Percentiles rank a stretch among this genome's conserved stretches.
Conservation (phyloP, 64 coral and sea anemone genomes). For the Montipora efflorescens region DNA sequence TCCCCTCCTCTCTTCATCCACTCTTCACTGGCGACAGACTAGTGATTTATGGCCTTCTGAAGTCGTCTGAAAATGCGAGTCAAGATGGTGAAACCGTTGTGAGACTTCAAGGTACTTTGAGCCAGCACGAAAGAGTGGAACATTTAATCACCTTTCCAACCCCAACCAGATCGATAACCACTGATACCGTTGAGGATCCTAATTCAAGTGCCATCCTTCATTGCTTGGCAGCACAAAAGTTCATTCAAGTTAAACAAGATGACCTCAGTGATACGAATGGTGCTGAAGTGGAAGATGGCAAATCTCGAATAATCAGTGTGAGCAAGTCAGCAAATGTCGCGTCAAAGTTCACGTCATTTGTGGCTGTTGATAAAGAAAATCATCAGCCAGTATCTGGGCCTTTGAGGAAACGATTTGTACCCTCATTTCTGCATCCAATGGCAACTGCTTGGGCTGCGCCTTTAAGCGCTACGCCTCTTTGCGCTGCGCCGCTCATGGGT, state of each 20-base stretch:
- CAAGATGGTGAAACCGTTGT: neutral
- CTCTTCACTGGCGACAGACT: conserved; percentile 67
- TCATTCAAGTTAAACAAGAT: conserved; percentile 49
- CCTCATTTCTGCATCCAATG: neutral
- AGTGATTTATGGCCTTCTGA: conserved; percentile 60
- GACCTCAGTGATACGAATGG: neutral
- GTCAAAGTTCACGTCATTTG: conserved; percentile 49
- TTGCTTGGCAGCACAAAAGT: conserved; percentile 50
- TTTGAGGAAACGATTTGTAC: neutral
- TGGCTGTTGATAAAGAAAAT: conserved; percentile 48
- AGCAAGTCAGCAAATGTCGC: conserved; percentile 32
- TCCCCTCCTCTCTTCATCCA: conserved; percentile 21
- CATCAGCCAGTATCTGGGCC: conserved; percentile 17
- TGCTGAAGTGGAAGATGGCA: neutral
- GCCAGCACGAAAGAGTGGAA: neutral
- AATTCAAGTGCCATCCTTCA: conserved; percentile 25
- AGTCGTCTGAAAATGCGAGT: neutral
- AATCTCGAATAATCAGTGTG: neutral
- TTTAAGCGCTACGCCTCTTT: no score
- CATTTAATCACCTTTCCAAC: neutral
- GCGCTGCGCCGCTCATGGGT: no score
- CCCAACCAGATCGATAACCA: neutral
- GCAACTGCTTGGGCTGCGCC: no score
- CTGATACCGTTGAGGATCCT: neutral
- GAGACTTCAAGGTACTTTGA: conserved; percentile 13